A percentile compares a stretch with the other conserved stretches of the same genome.
Conservation (phyloP, 2,888 invertebrate species). For the Epiblema foenella region DNA sequence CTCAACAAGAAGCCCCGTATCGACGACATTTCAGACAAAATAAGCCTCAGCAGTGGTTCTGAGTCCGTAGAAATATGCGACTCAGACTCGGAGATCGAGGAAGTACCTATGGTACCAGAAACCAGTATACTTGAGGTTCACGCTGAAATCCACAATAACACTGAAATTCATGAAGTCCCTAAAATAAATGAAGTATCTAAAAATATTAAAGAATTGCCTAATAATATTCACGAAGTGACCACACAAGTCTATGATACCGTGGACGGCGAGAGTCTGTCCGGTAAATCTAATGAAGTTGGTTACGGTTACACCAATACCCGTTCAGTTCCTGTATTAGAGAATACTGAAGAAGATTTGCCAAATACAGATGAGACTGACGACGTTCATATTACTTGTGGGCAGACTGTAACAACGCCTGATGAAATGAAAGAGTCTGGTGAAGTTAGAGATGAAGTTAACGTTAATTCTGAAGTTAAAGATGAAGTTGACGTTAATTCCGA, state of each 20-base stretch:
- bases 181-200: conserved; percentile 5
- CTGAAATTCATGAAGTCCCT: conserved; percentile 38
- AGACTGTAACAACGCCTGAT: conserved; percentile 56
- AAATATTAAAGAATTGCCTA: conserved; percentile 57
- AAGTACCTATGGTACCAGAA: conserved; percentile 34
- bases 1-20: conserved; percentile 61
- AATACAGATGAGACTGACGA: conserved; percentile 76
- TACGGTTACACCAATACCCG: conserved; percentile 65
- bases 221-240: conserved; percentile 59
- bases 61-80: conserved; percentile 64
- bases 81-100: conserved; percentile 51
- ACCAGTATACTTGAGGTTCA: conserved; percentile 11
- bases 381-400: conserved; percentile 75
- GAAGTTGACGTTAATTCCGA: no score
- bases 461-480: background rate
- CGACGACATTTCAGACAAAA: conserved; percentile 58
- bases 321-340: conserved; percentile 61
- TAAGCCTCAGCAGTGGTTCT: conserved; percentile 72
- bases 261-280: conserved; percentile 58
- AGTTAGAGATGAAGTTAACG: background rate
- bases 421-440: conserved; percentile 51
- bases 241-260: conserved; percentile 66
- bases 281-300: conserved; percentile 64
- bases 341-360: conserved; percentile 70
- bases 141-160: conserved; percentile 21